Base-by-base conservation (phyloP, 2,888 invertebrate species). In the Arenicola marina region DNA sequence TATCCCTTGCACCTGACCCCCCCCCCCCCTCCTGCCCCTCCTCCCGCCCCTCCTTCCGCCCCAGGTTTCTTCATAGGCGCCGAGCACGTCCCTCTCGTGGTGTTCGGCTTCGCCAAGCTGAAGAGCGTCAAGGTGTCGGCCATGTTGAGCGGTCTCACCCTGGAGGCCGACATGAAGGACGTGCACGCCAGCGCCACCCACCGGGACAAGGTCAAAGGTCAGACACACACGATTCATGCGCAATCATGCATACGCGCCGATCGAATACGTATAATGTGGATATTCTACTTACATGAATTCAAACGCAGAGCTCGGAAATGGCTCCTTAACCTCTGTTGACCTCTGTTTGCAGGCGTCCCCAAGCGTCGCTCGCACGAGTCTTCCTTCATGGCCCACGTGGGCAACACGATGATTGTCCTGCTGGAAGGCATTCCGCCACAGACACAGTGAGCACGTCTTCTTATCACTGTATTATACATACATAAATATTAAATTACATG, bases 101-200 rank as follows among this genome's bases (percentile, higher is more conserved):
- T 96, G 28, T 93, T 94, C 78, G 95, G 95, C 0, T 91, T 93
- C 1, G 91, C 89, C 1, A 87, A 92, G 78, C 92, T 97, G 71
- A 92, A 80, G 62, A 74, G 75, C 44, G 76, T 81, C 44, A 73
- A 75, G 29, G 76, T 83, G 7, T 85, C 95, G 66, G 96, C 96
- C 0, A 93, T 95, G 0, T 86, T 97, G 1, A 95, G 95, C 74
- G 96, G 96, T 0, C 85, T 97, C 55, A 96, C 96, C 84, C 85
- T 97, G 66, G 96, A 97, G 83, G 95, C 95, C 0, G 95, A 96
- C 85, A 91, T 97, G 61, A 92, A 92, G 21, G 92, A 92, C 62
- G 86, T 96, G 11, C 93, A 95, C 79, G 91, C 92, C n/a, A 93
- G 93, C 73, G 87, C 93, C 38, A 93, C 94, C 0, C 93, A 93